Base-by-base conservation (phyloP, 2,113 vertebrate genomes). In the Zosterops hypoxanthus region DNA sequence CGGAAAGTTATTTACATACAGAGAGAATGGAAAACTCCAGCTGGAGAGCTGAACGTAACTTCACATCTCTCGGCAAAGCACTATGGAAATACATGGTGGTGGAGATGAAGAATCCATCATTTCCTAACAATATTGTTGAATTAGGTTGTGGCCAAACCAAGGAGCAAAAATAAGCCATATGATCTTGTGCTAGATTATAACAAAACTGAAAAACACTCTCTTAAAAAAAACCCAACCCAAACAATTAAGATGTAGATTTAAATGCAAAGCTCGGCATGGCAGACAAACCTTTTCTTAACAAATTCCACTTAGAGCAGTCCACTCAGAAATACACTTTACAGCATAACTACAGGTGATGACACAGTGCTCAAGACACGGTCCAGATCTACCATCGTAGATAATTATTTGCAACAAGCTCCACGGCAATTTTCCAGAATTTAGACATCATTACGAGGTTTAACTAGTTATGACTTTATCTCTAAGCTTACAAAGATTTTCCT, bases 211-310 rank as follows among this genome's bases (percentile, higher is more conserved):
- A 90, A 82, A 85, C 17, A 65, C 3, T 49, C 9, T 47, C 16
- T 17, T 64, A 1, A 8, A 22, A n/a, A 57, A 29, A 29, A 12
- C 7, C 34, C 34, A 34, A 0, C 8, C 14, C 22, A 14, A 46
- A 52, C 8, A 68, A 29, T 69, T 31, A 85, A 41, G 25, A 41
- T 33, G 14, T 2, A 73, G 19, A 56, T 49, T 78, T 60, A 75
- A 84, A 76, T 11, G 12, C 17, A 76, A 64, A 84, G 7, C 8
- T 60, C 6, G 2, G 29, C 60, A 86, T 11, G 11, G 12, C 23
- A 76, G 31, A 83, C 9, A 60, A 50, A 33, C 7, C 1, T 44
- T 70, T n/a, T 61, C 84, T 47, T 28, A 90, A 86, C 33, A 63
- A 78, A 50, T 36, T 36, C 12, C 9, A 68, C 41, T 84, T n/a